Evolutionary conservation across 2,113 vertebrate genomes (phyloP).

Genomic region (Miniopterus natalensis): DNA sequence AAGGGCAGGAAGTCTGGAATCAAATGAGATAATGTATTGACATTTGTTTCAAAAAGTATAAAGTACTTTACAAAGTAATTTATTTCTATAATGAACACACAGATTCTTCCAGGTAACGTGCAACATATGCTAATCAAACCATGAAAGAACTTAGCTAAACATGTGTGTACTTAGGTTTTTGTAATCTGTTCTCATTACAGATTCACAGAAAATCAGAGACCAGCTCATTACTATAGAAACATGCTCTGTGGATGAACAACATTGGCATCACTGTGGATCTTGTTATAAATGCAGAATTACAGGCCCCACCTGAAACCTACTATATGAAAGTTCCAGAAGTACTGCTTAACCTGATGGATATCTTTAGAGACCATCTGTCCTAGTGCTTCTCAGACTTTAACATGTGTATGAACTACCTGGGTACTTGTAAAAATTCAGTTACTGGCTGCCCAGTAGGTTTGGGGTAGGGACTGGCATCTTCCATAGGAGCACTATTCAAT

Average conservation of each 20-base stretch:
- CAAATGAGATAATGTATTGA: conserved; percentile 11
- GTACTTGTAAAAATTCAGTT: conserved; percentile 51
- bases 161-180: background rate
- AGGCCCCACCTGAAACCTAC: background rate
- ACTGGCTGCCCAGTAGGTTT: background rate
- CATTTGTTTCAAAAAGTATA: conserved; percentile 4
- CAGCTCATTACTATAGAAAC: background rate
- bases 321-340: conserved; percentile 2
- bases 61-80: conserved; percentile 35
- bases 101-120: conserved; percentile 42
- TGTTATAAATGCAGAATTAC: conserved; percentile 1
- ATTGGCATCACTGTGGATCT: background rate
- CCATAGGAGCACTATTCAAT: background rate
- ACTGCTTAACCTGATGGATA: background rate
- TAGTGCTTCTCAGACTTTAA: conserved; percentile 20
- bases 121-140: conserved; percentile 17
- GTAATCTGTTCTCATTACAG: background rate
- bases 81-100: background rate
- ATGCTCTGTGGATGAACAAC: background rate
- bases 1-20: background rate
- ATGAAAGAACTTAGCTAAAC: background rate
- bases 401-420: background rate
- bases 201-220: conserved; percentile 26
- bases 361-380: background rate
- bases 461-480: background rate